These are phyloP conservation scores for Drosophila lowei DNA, from an alignment of 1,140 invertebrate genomes.

Conservation along the genomic window DNA sequence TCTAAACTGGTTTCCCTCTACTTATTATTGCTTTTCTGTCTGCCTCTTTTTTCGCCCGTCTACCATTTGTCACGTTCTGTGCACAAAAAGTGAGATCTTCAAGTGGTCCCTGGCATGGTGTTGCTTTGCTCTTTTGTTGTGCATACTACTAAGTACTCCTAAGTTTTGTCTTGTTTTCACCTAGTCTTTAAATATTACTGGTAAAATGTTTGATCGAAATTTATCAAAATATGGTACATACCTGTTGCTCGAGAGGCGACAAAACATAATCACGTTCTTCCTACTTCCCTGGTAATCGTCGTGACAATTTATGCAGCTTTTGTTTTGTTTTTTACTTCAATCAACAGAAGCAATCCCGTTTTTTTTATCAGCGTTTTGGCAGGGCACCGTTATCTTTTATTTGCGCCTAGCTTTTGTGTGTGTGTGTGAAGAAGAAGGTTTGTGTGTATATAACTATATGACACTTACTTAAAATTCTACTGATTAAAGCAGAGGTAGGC, in stretches of 20 bases:
- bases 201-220: slow-evolving; percentile 1
- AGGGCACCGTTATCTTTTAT: slow-evolving; percentile 25
- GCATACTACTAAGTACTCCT: not conserved
- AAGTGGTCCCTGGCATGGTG: slow-evolving; percentile 41
- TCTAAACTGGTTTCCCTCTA: slow-evolving; percentile 67
- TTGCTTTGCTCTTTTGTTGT: slow-evolving; percentile 11
- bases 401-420: not conserved
- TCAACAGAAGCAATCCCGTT: not conserved
- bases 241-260: slow-evolving; percentile 45
- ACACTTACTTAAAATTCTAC: too few relatives aligned
- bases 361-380: slow-evolving; percentile 4
- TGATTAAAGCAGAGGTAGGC: too few relatives aligned
- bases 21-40: slow-evolving; percentile 45
- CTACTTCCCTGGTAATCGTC: slow-evolving; percentile 13
- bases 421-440: too few relatives aligned
- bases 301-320: slow-evolving; percentile 26
- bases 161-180: slow-evolving; percentile 28
- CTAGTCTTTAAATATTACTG: slow-evolving; percentile 15
- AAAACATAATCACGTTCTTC: slow-evolving; percentile 33
- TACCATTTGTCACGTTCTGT: slow-evolving; percentile 72
- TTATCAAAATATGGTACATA: slow-evolving; percentile 18
- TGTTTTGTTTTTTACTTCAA: not conserved
- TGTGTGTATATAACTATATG: not conserved
- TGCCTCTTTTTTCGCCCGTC: too few relatives aligned
- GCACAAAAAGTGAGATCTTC: slow-evolving; percentile 72